Base-by-base conservation (phyloP, 2,888 invertebrate species). In the Achlya flavicornis region DNA sequence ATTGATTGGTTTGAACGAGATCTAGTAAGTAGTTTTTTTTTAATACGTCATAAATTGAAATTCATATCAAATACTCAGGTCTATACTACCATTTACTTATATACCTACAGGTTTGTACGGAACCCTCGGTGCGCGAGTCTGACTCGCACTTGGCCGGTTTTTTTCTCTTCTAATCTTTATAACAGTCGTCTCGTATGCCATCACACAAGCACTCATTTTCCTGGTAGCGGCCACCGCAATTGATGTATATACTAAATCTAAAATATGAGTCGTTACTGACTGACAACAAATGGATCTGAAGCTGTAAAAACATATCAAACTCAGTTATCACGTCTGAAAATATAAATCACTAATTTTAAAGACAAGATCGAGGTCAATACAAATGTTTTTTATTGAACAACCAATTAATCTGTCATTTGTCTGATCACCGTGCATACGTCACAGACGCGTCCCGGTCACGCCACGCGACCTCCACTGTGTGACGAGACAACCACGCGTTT, bases 401-500 rank as follows among this genome's bases (percentile, higher is more conserved):
- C 53, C 53, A 53, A 19, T 53, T 19, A 53, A 53, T 53, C 53
- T 53, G 53, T 53, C 53, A 53, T 53, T 53, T 53, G 53, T 53
- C 19, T 53, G 53, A 53, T 53, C 53, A 53, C 53, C 53, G 53
- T 19, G 53, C 19, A 19, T 53, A 53, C 53, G 53, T 53, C 53
- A 53, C 53, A 53, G 53, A 53, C 53, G 53, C 43, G 58, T 35
- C 35, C 58, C 58, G n/a, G 53, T 19, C 53, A 19, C 53, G 53
- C 53, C 53, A 53, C 53, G 53, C 58, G 58, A 38, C 58, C 38
- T 16, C 35, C 33, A 5, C 58, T 16, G 58, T 16, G 58, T 38
- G 58, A 16, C 58, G 58, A 59, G 10, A n/a, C 53, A 19, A 53
- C 35, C 53, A 53, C 53, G 53, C 53, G 53, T 53, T 53, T 53